Base-by-base conservation (phyloP, 2,113 vertebrate species). In the Mesoclemmys tuberculata region DNA sequence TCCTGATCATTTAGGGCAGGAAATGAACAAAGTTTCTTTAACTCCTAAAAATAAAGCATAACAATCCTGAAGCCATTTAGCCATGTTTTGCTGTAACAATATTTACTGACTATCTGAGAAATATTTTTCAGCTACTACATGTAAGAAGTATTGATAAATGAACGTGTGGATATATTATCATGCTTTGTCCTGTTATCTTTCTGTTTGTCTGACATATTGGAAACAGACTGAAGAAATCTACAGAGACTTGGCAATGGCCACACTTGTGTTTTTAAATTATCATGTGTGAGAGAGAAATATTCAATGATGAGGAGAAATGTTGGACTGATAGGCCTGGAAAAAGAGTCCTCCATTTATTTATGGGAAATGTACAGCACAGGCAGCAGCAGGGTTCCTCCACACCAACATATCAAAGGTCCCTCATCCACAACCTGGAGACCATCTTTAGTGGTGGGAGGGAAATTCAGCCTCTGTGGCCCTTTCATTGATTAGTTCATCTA, bases 151-250 rank as follows among this genome's bases (percentile, higher is more conserved):
- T 68, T 68, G 21, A n/a, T 21, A n/a, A 68, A 68, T 38, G 64
- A 68, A 19, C 18, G 38, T 21, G 35, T n/a, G 64, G 16, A 21
- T n/a, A 68, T 68, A 68, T 19, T 11, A 29, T 58, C 19, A 68
- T 68, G 89, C 35, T 26, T 44, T 89, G 35, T 13, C 80, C 24
- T 27, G n/a, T 12, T 44, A 75, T 22, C 71, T 75, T 49, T 38
- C 93, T 95, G 52, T 84, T 90, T 84, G 54, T 96, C 93, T 82
- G 80, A 88, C 93, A 90, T 74, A 38, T 95, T 94, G 92, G 93
- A 80, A 90, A 48, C 85, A 90, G 94, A 96, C 86, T 89, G 82
- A 94, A 97, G 94, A 83, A 93, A 95, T 82, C 93, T 94, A 94
- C 3, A 71, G 13, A 8, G 41, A 61, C 84, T 94, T 84, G 89